Percentiles rank a stretch among this genome's conserved stretches.
phyloP scores from a whole-genome alignment of 2,797 vertebrate genomes.

The Notolabrus celidotus region DNA sequence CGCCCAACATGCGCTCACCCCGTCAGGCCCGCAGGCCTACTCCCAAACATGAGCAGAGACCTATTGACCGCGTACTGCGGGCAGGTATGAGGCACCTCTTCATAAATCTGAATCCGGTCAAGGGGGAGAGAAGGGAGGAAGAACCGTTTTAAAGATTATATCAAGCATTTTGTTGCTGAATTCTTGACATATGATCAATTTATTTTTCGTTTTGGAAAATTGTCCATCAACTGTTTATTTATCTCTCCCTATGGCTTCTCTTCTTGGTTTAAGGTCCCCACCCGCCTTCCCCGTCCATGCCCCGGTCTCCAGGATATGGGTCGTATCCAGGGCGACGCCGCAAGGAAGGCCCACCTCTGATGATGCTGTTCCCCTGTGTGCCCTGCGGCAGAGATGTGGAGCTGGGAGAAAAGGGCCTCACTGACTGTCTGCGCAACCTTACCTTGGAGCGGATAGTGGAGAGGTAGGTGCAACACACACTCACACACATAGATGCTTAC shows the following conservation, averaged over 20 bases:
- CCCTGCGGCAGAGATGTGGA: constrained; percentile 93
- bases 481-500: background rate
- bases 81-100: constrained; percentile 83
- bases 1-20: constrained; percentile 92
- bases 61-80: constrained; percentile 92
- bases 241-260: background rate
- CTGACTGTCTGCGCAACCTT: constrained; percentile 95
- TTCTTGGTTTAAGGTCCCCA: constrained; percentile 66
- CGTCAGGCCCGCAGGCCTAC: constrained; percentile 88
- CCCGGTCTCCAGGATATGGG: constrained; percentile 86
- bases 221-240: background rate
- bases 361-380: constrained; percentile 91
- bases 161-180: no score
- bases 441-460: constrained; percentile 96
- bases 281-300: constrained; percentile 68
- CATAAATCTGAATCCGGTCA: background rate
- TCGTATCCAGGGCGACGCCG: constrained; percentile 93
- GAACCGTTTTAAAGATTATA: no score
- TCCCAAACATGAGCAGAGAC: constrained; percentile 90
- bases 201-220: background rate
- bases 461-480: constrained; percentile 76
- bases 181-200: no score
- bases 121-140: background rate
- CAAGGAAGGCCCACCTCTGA: constrained; percentile 86
- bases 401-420: constrained; percentile 92